phyloP scores from a whole-genome alignment of 2,113 vertebrate genomes.

The Trachemys scripta region DNA sequence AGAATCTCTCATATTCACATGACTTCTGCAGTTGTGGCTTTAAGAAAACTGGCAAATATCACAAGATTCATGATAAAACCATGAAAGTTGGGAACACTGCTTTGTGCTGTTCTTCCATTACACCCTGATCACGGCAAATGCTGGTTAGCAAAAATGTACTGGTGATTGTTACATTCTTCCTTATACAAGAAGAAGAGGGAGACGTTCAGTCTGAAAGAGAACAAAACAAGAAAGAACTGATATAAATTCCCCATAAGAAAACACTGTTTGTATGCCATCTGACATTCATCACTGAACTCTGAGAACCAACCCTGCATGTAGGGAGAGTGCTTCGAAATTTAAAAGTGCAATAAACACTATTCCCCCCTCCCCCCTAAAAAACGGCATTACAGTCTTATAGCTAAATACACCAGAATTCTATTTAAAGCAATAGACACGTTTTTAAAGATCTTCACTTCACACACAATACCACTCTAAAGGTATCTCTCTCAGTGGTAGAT shows the following conservation, averaged over 20 bases:
- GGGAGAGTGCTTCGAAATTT: conserved; percentile 31
- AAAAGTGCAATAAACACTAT: conserved; percentile 1
- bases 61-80: conserved; percentile 39
- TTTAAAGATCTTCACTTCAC: conserved; percentile 60
- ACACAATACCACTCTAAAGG: neutral
- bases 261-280: neutral
- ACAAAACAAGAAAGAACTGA: conserved; percentile 6
- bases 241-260: neutral
- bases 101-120: conserved; percentile 21
- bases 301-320: conserved; percentile 52
- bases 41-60: conserved; percentile 49
- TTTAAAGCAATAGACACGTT: conserved; percentile 54
- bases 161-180: conserved; percentile 32
- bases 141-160: conserved; percentile 28
- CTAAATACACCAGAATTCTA: conserved; percentile 66
- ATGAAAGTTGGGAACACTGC: conserved; percentile 4
- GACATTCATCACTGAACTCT: conserved; percentile 4
- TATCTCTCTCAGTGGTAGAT: neutral
- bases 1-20: conserved; percentile 9
- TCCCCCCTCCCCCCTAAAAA: neutral
- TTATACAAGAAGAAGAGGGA: neutral
- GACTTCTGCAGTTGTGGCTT: conserved; percentile 10
- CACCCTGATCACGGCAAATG: neutral
- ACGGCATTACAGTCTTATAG: conserved; percentile 60
- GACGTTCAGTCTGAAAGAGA: conserved; percentile 4